Evolutionary conservation across 2,113 vertebrate genomes (phyloP).

Genomic region (Pycnonotus jocosus): DNA sequence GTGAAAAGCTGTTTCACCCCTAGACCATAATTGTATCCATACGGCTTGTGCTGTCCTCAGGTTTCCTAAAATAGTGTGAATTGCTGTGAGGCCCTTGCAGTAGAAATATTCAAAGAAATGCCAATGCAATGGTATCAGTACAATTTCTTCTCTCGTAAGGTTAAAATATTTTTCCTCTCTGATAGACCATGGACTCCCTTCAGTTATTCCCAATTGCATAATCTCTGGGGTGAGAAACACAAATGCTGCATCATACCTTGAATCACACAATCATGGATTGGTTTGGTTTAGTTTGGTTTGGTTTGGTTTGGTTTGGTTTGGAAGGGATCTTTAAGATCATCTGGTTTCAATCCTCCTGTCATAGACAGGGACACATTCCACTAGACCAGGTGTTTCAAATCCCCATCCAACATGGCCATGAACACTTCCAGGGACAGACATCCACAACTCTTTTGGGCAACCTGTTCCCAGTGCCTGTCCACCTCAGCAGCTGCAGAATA

Average conservation of each 20-base stretch:
- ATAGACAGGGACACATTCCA: too few relatives aligned
- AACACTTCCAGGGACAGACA: neutral
- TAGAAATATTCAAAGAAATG: neutral
- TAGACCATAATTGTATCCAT: neutral
- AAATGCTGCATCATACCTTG: neutral
- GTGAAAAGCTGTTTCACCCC: neutral
- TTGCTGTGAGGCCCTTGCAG: neutral
- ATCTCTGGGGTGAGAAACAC: neutral
- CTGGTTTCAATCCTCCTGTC: neutral
- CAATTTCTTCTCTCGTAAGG: neutral
- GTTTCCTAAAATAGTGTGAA: neutral
- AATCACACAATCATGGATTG: neutral
- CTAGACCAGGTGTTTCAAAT: neutral
- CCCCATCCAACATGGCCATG: neutral
- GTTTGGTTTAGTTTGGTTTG: neutral
- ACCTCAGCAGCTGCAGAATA: neutral
- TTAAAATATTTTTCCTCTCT: neutral
- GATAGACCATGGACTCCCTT: neutral
- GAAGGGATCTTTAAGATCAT: neutral
- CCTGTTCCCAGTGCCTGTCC: too few relatives aligned
- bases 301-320: neutral
- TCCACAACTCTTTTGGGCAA: neutral
- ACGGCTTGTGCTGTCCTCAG: neutral
- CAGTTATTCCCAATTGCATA: neutral
- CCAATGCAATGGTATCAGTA: fast-evolving